These are phyloP conservation scores for Thera obeliscata DNA, from an alignment of 2,888 invertebrate genomes.

Conservation along the genomic window DNA sequence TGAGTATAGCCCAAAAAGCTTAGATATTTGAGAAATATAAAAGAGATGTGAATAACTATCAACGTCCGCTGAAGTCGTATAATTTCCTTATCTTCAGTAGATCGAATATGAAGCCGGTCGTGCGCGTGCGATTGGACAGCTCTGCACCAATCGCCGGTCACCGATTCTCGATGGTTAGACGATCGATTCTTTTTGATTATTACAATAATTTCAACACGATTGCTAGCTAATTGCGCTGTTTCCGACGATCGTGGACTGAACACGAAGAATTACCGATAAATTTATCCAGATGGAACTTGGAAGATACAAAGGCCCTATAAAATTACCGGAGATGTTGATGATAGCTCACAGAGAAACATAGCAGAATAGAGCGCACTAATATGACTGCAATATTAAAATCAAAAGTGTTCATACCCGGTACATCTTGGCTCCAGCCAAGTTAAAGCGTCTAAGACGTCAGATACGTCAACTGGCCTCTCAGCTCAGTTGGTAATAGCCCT, in stretches of 20 bases:
- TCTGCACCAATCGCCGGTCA: slow-evolving; percentile 72
- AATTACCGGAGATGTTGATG: slow-evolving; percentile 22
- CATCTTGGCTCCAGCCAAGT: no score
- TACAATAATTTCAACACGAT: slow-evolving; percentile 83
- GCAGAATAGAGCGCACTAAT: slow-evolving; percentile 13
- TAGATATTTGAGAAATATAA: slow-evolving; percentile 70
- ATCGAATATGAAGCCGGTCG: slow-evolving; percentile 65
- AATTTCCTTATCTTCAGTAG: slow-evolving; percentile 78
- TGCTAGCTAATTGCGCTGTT: slow-evolving; percentile 79
- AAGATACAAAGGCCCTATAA: slow-evolving; percentile 43
- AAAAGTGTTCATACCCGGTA: no score
- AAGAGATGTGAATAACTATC: slow-evolving; percentile 67
- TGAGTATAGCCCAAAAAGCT: slow-evolving; percentile 48
- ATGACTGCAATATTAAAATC: background rate
- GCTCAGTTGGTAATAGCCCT: no score
- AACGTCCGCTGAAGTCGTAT: slow-evolving; percentile 66
- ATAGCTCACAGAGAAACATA: slow-evolving; percentile 26
- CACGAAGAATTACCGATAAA: slow-evolving; percentile 66
- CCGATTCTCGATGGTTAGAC: slow-evolving; percentile 70
- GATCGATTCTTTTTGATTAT: slow-evolving; percentile 82
- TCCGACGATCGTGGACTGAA: slow-evolving; percentile 71
- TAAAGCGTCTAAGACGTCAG: no score
- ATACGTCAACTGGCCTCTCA: no score
- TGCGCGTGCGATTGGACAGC: slow-evolving; percentile 78
- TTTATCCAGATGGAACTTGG: slow-evolving; percentile 54